These are phyloP conservation scores for Chionodraco myersi DNA, from an alignment of 2,113 vertebrate species.

Conservation along the genomic window DNA sequence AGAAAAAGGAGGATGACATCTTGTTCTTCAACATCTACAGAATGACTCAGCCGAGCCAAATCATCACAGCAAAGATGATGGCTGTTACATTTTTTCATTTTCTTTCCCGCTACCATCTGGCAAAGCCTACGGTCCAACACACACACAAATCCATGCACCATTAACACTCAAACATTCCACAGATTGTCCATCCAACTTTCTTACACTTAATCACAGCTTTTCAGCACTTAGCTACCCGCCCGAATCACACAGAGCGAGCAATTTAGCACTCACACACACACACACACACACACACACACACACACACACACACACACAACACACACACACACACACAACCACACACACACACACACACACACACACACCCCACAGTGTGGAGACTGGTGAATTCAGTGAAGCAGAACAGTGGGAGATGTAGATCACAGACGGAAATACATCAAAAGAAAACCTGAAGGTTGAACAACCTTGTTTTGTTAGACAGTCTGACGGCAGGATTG, in stretches of 20 bases:
- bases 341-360: slow-evolving; percentile 5
- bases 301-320: slow-evolving; percentile 10
- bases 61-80: slow-evolving; percentile 47
- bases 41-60: slow-evolving; percentile 53
- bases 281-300: slow-evolving; percentile 2
- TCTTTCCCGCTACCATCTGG: slow-evolving; percentile 73
- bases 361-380: slow-evolving; percentile 7
- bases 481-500: neutral
- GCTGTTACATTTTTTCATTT: slow-evolving; percentile 46
- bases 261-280: slow-evolving; percentile 7
- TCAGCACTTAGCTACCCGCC: slow-evolving; percentile 49
- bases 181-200: slow-evolving; percentile 52
- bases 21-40: slow-evolving; percentile 40
- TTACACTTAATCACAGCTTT: slow-evolving; percentile 56
- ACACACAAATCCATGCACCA: slow-evolving; percentile 15
- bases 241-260: slow-evolving; percentile 34
- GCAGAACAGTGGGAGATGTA: slow-evolving; percentile 30
- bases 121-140: slow-evolving; percentile 69
- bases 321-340: no score
- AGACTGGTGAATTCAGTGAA: slow-evolving; percentile 20
- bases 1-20: slow-evolving; percentile 24
- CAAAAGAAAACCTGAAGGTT: slow-evolving; percentile 34
- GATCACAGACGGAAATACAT: slow-evolving; percentile 48
- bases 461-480: slow-evolving; percentile 33
- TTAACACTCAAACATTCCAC: slow-evolving; percentile 41